Base-by-base conservation (phyloP, 2,797 vertebrate genomes). In the Lepidocolaptes lacrymiger region DNA sequence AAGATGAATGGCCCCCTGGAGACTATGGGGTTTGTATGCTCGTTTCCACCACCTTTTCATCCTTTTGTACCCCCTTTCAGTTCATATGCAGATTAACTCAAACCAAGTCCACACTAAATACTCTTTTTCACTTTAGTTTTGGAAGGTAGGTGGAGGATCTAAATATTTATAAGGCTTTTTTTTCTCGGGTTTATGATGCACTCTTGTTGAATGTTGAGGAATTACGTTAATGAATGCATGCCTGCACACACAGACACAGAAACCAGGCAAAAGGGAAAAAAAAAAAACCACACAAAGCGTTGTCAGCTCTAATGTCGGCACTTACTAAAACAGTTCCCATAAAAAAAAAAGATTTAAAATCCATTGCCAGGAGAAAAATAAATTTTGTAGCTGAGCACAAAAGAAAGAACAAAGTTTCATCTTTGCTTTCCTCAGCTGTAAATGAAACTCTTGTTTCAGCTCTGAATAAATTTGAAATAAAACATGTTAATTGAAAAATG, bases 21-120 rank as follows among this genome's bases (percentile, higher is more conserved):
- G 98, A 98, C 97, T 97, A n/a, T 85, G 90, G 98, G 97, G 97
- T 97, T 98, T 98, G 98, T 97, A 94, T 97, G 95, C 96, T 96
- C 91, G 95, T 98, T 98, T 98, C 98, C 98, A 98, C 88, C 97
- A 97, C 95, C 98, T 98, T 98, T 98, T 98, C 98, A 98, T 98
- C 97, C 97, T 91, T 98, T 98, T 98, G 98, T 98, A 89, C 73
- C 69, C 81, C 58, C 63, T 85, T 87, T 88, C 68, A 95, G 97
- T 98, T 99, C 98, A 98, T 98, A 98, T 98, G 98, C 98, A 99
- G 98, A 99, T 98, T 66, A 97, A 91, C 94, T 97, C 97, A 94
- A 97, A 97, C 88, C 95, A 74, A 88, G 97, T 95, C 96, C 97
- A 90, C 95, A 78, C 96, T 97, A 97, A 98, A 98, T 94, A 96